Evolutionary conservation across 2,113 vertebrate genomes (phyloP), one percentile per base, ranked within the genome.

Genomic region (Lophura nycthemera): DNA sequence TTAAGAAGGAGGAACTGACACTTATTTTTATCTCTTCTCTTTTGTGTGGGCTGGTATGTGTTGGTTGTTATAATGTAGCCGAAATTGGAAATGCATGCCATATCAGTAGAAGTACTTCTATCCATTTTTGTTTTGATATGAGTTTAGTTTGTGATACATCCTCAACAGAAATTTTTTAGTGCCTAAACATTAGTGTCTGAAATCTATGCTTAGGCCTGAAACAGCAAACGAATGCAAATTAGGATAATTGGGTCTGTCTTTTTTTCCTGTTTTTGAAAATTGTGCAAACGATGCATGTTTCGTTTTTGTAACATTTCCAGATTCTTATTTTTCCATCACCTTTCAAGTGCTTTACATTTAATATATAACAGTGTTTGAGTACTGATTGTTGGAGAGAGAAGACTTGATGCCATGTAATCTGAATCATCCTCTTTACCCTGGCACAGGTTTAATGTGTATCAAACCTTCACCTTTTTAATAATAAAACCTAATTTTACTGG

Each of bases 221-320:
- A 54, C 6, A 67, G 29, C 47, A 72, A 82, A 79, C 27, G 85
- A 52, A 34, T 22, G 6, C 38, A 71, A 29, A 10, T 64, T 2
- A 8, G 12, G 13, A 74, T 92, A 43, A 18, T 29, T 34, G 4
- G 10, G 16, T 65, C 20, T 50, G 1, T 75, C 22, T 80, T 79
- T 85, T 36, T 30, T 66, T 17, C 67, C 5, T 54, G 20, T 29
- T 61, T 70, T 83, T 77, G 24, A 64, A 78, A 90, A 54, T 24
- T 13, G 10, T 25, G 6, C 14, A 25, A 82, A n/a, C 29, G 43
- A 8, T 47, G 22, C 8, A 8, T 1, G 0, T 10, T 52, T 57
- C 19, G 4, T 57, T 93, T 83, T 73, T 65, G 18, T 70, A 13
- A 36, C 24, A 19, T 32, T 20, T 70, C 59, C 32, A 79, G 21